A percentile compares a stretch with the other conserved stretches of the same genome.
phyloP scores from a whole-genome alignment of 1,140 invertebrate species.

The Zaprionus ornatus region DNA sequence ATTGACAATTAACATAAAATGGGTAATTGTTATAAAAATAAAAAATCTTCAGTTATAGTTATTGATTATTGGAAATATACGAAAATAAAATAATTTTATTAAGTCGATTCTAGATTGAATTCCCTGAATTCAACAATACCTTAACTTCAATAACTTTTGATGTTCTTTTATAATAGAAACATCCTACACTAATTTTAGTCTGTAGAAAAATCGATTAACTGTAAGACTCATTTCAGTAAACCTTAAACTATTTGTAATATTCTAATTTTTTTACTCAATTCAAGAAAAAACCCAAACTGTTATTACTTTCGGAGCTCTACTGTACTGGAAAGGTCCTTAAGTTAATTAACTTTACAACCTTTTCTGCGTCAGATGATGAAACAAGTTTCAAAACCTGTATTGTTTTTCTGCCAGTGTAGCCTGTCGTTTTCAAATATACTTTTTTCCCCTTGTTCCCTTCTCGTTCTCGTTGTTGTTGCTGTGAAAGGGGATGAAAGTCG shows the following conservation, averaged over 20 bases:
- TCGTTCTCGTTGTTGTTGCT: constrained; percentile 31
- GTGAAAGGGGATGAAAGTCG: constrained; percentile 68
- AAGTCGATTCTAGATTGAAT: too few relatives aligned
- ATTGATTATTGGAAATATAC: too few relatives aligned
- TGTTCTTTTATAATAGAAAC: too few relatives aligned
- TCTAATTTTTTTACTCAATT: not conserved
- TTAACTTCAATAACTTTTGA: too few relatives aligned
- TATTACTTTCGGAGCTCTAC: not conserved
- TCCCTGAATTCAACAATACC: too few relatives aligned
- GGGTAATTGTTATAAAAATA: too few relatives aligned
- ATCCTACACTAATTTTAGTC: too few relatives aligned
- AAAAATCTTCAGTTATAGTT: too few relatives aligned
- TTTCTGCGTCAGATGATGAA: constrained; percentile 1
- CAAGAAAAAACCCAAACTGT: not conserved
- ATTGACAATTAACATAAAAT: too few relatives aligned
- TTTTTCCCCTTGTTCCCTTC: constrained; percentile 19
- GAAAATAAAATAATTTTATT: too few relatives aligned
- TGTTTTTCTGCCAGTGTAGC: constrained; percentile 62
- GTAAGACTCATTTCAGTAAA: not conserved
- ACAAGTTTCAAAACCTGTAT: constrained; percentile 37
- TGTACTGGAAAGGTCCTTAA: not conserved
- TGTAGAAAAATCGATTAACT: too few relatives aligned
- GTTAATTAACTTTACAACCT: not conserved
- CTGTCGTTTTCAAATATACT: constrained; percentile 42
- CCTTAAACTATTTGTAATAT: not conserved